These are phyloP conservation scores for Papilio dardanus DNA, from an alignment of 1,140 invertebrate genomes.

Conservation along the genomic window DNA sequence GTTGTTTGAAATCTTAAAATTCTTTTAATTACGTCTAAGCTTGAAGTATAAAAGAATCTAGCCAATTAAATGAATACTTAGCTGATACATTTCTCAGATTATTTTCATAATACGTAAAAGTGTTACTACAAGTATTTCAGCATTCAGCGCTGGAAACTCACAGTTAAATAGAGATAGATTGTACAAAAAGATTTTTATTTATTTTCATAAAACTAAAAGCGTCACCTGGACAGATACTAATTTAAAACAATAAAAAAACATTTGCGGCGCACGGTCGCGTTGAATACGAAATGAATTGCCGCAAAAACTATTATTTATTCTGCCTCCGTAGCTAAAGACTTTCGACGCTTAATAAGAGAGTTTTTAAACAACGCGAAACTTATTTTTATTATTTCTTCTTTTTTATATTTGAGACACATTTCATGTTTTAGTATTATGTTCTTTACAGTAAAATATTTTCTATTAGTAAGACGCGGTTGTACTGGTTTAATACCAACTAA, in stretches of 20 bases:
- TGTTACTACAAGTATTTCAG: too few relatives aligned
- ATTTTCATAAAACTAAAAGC: neutral
- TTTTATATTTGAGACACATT: neutral
- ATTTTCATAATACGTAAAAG: neutral
- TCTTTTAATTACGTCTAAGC: too few relatives aligned
- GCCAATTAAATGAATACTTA: neutral
- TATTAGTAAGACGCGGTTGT: neutral
- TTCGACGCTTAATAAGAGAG: conserved; percentile 20
- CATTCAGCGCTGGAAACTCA: neutral
- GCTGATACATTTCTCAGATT: neutral
- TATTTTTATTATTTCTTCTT: conserved; percentile 16
- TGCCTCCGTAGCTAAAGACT: conserved; percentile 17
- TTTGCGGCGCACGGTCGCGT: neutral
- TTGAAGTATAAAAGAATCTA: too few relatives aligned
- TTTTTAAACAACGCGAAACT: neutral
- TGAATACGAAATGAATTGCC: conserved; percentile 26
- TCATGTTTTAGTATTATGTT: neutral
- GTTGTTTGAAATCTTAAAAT: too few relatives aligned
- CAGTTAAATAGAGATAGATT: neutral
- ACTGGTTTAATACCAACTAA: too few relatives aligned
- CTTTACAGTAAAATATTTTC: neutral
- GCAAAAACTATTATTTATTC: conserved; percentile 24
- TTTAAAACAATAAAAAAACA: conserved; percentile 23
- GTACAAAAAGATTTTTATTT: neutral
- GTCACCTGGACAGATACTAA: conserved; percentile 18